These are phyloP conservation scores for Acanthornis magna DNA, from an alignment of 2,797 vertebrate species.

Conservation along the genomic window DNA sequence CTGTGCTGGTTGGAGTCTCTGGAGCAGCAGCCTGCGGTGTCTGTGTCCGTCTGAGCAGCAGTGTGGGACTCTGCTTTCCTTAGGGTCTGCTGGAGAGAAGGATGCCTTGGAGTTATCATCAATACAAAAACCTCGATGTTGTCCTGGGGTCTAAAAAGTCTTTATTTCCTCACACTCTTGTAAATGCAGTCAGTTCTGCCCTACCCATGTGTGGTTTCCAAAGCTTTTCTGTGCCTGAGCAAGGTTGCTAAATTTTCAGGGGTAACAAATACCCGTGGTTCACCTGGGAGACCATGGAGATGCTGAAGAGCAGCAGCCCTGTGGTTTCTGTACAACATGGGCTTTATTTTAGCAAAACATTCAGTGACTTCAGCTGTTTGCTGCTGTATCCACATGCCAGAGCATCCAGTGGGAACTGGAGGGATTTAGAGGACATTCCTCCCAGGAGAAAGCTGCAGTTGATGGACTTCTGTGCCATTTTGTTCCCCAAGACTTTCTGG, in stretches of 20 bases:
- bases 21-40: background rate
- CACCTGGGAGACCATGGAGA: background rate
- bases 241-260: background rate
- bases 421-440: background rate
- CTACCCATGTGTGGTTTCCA: background rate
- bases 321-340: background rate
- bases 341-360: background rate
- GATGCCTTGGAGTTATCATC: fast-evolving
- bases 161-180: background rate
- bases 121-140: background rate
- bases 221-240: background rate
- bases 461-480: background rate
- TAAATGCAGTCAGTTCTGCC: background rate
- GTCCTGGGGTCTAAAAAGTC: background rate
- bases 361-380: background rate
- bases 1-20: background rate
- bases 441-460: background rate
- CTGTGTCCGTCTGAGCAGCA: background rate
- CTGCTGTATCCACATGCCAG: background rate
- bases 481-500: background rate
- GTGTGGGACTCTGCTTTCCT: background rate
- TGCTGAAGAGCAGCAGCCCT: background rate
- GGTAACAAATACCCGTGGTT: background rate
- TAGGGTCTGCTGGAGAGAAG: background rate
- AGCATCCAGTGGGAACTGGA: background rate